A percentile compares a stretch with the other conserved stretches of the same genome.
Evolutionary conservation across 1,140 invertebrate species (phyloP).

Genomic region (Drosophila watanabei): DNA sequence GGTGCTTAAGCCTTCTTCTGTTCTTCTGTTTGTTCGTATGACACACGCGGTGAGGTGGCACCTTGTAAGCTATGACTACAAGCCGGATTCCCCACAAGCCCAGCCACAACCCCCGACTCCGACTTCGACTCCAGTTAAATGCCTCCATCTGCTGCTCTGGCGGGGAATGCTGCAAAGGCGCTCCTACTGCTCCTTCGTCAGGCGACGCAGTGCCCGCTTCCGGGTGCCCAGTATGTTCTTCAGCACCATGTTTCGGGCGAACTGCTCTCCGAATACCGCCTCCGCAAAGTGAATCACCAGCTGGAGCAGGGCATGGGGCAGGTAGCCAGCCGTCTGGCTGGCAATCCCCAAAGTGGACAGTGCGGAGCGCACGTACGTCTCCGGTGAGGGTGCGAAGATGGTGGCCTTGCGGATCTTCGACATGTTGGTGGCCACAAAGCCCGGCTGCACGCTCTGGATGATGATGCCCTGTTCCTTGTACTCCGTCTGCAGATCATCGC

Average conservation of each 20-base stretch:
- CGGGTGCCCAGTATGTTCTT: constrained; percentile 70
- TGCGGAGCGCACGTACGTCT: constrained; percentile 91
- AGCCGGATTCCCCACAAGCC: constrained; percentile 32
- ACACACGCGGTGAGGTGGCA: constrained; percentile 26
- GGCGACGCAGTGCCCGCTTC: constrained; percentile 68
- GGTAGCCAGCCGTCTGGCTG: constrained; percentile 91
- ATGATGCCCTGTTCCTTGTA: constrained; percentile 92
- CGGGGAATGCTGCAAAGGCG: neutral
- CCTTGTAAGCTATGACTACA: constrained; percentile 23
- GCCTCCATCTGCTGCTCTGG: neutral
- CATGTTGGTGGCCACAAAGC: constrained; percentile 97
- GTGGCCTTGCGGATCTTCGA: constrained; percentile 93
- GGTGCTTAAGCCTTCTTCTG: constrained; percentile 28
- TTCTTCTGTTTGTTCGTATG: constrained; percentile 16
- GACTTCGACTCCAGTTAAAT: constrained; percentile 13
- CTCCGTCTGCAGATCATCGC: constrained; percentile 92
- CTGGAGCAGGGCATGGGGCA: constrained; percentile 90
- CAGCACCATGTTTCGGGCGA: constrained; percentile 69
- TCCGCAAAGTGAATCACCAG: constrained; percentile 75
- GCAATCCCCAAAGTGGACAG: constrained; percentile 92
- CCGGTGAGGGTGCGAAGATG: constrained; percentile 92
- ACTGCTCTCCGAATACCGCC: constrained; percentile 66
- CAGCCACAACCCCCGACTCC: constrained; percentile 4
- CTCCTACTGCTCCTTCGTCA: constrained; percentile 68
- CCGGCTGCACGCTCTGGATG: constrained; percentile 94